Conservation (phyloP, 2,113 vertebrate species). For the Anthoscopus minutus region DNA sequence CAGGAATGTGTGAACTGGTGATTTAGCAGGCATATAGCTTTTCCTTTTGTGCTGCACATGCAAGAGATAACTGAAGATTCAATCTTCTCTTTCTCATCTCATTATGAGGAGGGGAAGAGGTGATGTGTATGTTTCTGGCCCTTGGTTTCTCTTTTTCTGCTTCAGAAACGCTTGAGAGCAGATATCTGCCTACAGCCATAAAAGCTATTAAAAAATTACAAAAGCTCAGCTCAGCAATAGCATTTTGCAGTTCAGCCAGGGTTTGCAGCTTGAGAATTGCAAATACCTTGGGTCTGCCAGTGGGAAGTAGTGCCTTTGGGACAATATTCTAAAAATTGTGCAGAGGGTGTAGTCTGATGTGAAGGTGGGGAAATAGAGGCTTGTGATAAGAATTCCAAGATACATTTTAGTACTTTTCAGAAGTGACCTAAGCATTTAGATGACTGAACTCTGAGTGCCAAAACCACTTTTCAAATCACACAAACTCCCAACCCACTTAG, state of each 20-base stretch:
- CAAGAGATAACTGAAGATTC: conserved; percentile 4
- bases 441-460: neutral
- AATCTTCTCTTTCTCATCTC: conserved; percentile 13
- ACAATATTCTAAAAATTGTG: neutral
- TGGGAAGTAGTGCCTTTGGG: neutral
- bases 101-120: conserved; percentile 25
- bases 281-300: neutral
- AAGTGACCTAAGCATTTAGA: neutral
- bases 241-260: conserved; percentile 8
- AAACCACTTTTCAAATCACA: neutral
- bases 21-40: neutral
- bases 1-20: neutral
- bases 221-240: conserved; percentile 9
- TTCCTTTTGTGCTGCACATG: neutral
- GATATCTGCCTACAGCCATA: conserved; percentile 37
- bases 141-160: conserved; percentile 1
- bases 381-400: neutral
- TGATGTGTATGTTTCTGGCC: neutral
- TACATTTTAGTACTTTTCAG: neutral
- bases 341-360: neutral
- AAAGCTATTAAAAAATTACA: conserved; percentile 60
- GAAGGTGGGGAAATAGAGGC: neutral
- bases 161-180: conserved; percentile 7
- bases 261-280: neutral
- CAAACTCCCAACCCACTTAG: neutral